Base-by-base conservation (phyloP, 1,140 invertebrate genomes). In the Drosophila takahashii region DNA sequence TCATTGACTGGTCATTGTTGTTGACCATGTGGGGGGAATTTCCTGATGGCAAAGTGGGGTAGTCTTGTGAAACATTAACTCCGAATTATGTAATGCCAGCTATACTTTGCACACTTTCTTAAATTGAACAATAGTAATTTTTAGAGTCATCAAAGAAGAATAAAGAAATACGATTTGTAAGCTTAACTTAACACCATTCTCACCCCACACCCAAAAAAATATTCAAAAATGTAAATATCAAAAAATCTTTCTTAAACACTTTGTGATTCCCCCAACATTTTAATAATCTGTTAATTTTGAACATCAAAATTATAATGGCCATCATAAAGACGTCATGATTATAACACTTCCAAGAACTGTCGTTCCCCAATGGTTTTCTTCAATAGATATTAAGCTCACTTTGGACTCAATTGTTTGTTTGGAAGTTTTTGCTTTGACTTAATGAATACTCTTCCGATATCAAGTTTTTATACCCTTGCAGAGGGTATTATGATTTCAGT, bases 1-100 rank as follows among this genome's bases (percentile, higher is more conserved):
- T 56, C 52, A 54, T 58, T 70, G 59, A 60, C 50, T 61, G 69
- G 70, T 65, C 58, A 66, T 79, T 64, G 41, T 16, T 48, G 59
- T 64, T 57, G 71, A 64, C 51, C 41, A 32, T 16, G 6, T 16
- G n/a, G 15, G 4, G 42, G 39, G 27, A 60, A 45, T 45, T 60
- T 39, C 26, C 32, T 22, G 41, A 16, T 51, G 48, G 47, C 29
- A 48, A 32, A 32, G 3, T 48, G n/a, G 26, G 8, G 22, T 7
- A 3, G n/a, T 29, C 22, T 27, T 47, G 26, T 15, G 26, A 29
- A 48, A 29, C 26, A 0, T 48, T 48, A 0, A 29, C 15, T 48
- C 2, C 1, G 9, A 7, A 27, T 29, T 16, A 11, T 44, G 42
- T 9, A 44, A 44, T 22, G 7, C 22, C 22, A 22, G 22, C 3